phyloP scores from a whole-genome alignment of 2,888 invertebrate species.

The Merodon equestris region DNA sequence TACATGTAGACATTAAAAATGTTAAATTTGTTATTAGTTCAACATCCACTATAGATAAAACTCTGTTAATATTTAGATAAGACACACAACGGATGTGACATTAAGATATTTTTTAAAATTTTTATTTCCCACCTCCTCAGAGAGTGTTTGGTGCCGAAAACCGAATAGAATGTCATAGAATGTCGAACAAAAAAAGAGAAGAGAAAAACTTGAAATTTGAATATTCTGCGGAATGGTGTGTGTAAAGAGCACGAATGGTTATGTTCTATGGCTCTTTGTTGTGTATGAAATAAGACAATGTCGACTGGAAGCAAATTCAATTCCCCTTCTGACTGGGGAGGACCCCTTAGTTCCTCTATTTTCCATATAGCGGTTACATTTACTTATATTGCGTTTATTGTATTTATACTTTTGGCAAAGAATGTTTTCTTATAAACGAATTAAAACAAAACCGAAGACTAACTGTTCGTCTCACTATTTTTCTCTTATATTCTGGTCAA shows the following conservation, averaged over 20 bases:
- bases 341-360: too few species aligned
- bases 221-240: conserved; percentile 30
- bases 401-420: conserved; percentile 22
- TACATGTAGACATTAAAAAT: neutral
- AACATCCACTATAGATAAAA: conserved; percentile 16
- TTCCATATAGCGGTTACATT: too few species aligned
- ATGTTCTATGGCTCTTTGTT: neutral
- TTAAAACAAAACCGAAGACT: conserved; percentile 17
- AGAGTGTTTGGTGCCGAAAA: conserved; percentile 29
- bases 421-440: conserved; percentile 4
- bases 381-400: conserved; percentile 10
- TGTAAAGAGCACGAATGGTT: conserved; percentile 9
- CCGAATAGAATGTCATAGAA: neutral
- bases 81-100: conserved; percentile 15
- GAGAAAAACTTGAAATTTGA: too few species aligned
- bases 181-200: conserved; percentile 8
- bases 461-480: conserved; percentile 13
- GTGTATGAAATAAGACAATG: conserved; percentile 1
- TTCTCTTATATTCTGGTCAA: conserved; percentile 24
- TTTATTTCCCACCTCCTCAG: conserved; percentile 56
- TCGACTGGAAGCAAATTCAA: conserved; percentile 15
- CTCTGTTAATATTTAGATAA: conserved; percentile 13
- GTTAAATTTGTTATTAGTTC: conserved; percentile 21
- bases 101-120: conserved; percentile 1
- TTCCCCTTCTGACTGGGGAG: neutral